A percentile compares a stretch with the other conserved stretches of the same genome.
Evolutionary conservation across 2,888 invertebrate species (phyloP).

Genomic region (Tenthredo mesomela): DNA sequence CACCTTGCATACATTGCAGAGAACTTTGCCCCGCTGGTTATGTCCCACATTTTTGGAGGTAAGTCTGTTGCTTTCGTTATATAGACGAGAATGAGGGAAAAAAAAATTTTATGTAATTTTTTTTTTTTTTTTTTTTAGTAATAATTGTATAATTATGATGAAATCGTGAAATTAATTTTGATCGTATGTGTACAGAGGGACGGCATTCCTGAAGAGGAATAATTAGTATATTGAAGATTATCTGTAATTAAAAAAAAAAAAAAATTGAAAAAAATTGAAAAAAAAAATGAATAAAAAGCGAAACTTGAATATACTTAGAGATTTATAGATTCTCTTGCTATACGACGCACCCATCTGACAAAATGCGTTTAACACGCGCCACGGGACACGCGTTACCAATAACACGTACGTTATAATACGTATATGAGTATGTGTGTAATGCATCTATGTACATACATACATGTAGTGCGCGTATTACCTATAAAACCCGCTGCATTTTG

Average conservation of each 20-base stretch:
- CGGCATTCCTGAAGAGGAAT: background rate
- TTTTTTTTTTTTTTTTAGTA: too few species aligned
- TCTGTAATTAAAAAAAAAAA: constrained; percentile 10
- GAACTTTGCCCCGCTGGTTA: constrained; percentile 75
- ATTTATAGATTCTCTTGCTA: constrained; percentile 16
- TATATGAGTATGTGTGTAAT: background rate
- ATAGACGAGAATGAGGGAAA: background rate
- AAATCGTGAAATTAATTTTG: background rate
- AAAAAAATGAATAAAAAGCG: background rate
- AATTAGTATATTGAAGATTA: background rate
- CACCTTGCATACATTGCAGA: constrained; percentile 75
- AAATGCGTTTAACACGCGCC: constrained; percentile 52
- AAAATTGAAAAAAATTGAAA: too few species aligned
- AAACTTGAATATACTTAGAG: background rate
- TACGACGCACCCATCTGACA: constrained; percentile 38
- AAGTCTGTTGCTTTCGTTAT: constrained; percentile 58
- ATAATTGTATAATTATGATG: background rate
- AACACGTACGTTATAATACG: background rate
- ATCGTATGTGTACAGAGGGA: background rate
- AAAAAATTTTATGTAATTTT: too few species aligned
- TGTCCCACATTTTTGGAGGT: constrained; percentile 76
- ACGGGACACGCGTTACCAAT: constrained; percentile 46
- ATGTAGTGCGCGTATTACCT: background rate
- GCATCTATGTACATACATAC: background rate
- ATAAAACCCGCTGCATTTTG: constrained; percentile 43